These are phyloP conservation scores for Hylia prasina DNA, from an alignment of 2,113 vertebrate species.

Conservation along the genomic window DNA sequence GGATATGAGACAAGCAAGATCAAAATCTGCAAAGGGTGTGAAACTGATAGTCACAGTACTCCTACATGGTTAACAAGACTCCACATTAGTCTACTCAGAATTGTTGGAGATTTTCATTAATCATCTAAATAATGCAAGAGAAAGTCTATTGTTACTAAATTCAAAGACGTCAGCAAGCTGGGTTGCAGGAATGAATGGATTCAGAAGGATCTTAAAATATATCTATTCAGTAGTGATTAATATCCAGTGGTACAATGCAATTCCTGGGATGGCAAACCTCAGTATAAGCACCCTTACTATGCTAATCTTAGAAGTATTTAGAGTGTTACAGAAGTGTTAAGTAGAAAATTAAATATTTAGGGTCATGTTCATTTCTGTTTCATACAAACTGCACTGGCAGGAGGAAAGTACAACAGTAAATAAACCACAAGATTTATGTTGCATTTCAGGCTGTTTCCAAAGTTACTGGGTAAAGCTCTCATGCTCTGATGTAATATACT, in stretches of 20 bases:
- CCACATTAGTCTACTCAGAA: neutral
- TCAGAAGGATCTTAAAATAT: neutral
- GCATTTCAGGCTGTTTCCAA: neutral
- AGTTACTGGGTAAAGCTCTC: neutral
- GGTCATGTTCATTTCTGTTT: neutral
- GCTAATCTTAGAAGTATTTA: neutral
- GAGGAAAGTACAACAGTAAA: neutral
- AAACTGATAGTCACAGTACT: neutral
- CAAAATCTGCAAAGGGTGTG: neutral
- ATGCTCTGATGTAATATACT: neutral
- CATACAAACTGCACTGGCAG: neutral
- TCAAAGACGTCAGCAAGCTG: neutral
- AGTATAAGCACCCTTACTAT: neutral
- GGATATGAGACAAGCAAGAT: neutral
- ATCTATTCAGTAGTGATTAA: neutral
- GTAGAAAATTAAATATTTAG: neutral
- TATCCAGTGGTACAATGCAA: neutral
- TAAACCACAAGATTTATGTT: neutral
- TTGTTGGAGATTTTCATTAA: constrained; percentile 9
- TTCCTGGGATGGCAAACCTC: neutral
- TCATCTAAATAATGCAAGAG: constrained; percentile 40
- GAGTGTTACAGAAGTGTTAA: neutral
- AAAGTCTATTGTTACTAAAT: neutral
- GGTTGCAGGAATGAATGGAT: neutral
- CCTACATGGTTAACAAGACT: neutral